Evolutionary conservation across 2,113 vertebrate genomes (phyloP).

Genomic region (Psephotus haematonotus): DNA sequence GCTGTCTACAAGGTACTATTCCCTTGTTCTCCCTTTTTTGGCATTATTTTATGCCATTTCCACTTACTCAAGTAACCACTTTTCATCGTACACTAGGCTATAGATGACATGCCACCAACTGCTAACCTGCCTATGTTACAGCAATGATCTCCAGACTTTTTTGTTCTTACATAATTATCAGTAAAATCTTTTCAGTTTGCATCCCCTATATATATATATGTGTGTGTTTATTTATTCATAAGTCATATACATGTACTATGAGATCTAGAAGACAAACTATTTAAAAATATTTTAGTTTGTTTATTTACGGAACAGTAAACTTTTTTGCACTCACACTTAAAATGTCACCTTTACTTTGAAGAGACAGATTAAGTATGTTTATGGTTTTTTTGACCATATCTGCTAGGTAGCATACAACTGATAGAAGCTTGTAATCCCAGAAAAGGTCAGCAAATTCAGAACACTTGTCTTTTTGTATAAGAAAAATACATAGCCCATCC

Average conservation of each 20-base stretch:
- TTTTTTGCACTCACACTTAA: neutral
- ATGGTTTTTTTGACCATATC: neutral
- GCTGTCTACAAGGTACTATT: neutral
- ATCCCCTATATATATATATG: neutral
- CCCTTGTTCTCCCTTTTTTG: neutral
- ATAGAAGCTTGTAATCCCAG: neutral
- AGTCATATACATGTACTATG: neutral
- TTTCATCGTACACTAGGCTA: neutral
- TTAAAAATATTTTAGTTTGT: neutral
- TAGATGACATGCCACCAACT: neutral
- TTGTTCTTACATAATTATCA: neutral
- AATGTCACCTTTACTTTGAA: neutral
- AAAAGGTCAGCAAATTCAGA: constrained; percentile 5
- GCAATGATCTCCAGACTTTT: neutral
- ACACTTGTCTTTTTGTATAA: neutral
- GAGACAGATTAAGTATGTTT: neutral
- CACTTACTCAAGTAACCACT: neutral
- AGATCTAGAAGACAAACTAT: neutral
- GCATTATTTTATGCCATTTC: neutral
- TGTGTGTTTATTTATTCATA: neutral
- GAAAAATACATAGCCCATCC: neutral
- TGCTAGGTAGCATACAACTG: neutral
- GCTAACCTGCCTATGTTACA: neutral
- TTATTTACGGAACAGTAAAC: neutral
- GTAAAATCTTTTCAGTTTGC: neutral